Percentiles rank a stretch among this genome's conserved stretches.
phyloP scores from a whole-genome alignment of 1,140 invertebrate genomes.

The Meloidogyne chitwoodi region DNA sequence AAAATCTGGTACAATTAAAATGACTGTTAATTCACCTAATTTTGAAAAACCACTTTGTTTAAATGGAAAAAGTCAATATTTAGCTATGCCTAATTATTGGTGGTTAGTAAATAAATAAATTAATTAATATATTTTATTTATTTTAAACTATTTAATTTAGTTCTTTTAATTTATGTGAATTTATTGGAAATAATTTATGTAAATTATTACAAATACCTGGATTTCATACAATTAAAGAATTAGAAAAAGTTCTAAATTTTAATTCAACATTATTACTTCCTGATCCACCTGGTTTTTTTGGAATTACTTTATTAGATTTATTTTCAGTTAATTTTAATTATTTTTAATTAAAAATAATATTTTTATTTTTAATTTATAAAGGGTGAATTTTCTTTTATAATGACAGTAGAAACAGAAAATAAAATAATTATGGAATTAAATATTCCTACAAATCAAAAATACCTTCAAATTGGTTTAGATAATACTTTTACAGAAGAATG shows the following conservation, averaged over 20 bases:
- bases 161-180: conserved; percentile 39
- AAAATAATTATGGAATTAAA: conserved; percentile 40
- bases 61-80: conserved; percentile 43
- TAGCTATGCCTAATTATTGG: conserved; percentile 40
- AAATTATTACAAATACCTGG: conserved; percentile 42
- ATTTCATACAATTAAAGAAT: conserved; percentile 40
- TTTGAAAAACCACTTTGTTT: conserved; percentile 42
- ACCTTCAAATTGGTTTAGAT: conserved; percentile 38
- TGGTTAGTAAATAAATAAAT: conserved; percentile 28
- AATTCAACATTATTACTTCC: conserved; percentile 42
- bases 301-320: conserved; percentile 46
- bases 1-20: conserved; percentile 32
- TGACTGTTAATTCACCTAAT: conserved; percentile 35
- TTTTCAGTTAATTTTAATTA: conserved; percentile 31
- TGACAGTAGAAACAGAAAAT: conserved; percentile 41
- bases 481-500: conserved; percentile 6
- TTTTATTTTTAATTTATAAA: conserved; percentile 21
- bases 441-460: conserved; percentile 45
- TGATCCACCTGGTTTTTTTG: conserved; percentile 45
- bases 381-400: conserved; percentile 49
- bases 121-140: background rate
- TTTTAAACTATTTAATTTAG: conserved; percentile 24
- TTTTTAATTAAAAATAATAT: background rate
- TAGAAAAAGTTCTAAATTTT: conserved; percentile 44
- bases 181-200: conserved; percentile 45